Evolutionary conservation across 1,140 invertebrate species (phyloP).

Genomic region (Magallana gigas): DNA sequence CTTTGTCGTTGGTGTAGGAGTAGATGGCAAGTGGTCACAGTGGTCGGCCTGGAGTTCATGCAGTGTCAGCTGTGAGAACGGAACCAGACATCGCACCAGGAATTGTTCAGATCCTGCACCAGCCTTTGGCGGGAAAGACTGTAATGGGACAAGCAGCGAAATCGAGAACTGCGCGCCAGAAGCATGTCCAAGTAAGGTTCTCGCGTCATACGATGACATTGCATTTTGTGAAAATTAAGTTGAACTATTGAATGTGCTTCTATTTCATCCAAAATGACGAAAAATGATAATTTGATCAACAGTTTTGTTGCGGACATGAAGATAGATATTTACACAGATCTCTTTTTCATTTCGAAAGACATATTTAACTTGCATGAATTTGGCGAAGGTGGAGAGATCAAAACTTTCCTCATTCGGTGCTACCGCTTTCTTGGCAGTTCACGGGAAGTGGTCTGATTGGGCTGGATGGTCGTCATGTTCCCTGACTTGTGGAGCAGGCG

Average conservation of each 20-base stretch:
- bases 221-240: too few species aligned
- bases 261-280: too few species aligned
- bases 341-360: too few species aligned
- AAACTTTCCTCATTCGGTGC: too few species aligned
- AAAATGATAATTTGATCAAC: too few species aligned
- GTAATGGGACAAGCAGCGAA: background rate
- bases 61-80: slow-evolving; percentile 6
- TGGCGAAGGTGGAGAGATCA: too few species aligned
- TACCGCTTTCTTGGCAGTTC: slow-evolving; percentile 53
- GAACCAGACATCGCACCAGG: background rate
- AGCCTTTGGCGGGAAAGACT: background rate
- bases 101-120: slow-evolving; percentile 7
- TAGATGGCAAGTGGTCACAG: background rate
- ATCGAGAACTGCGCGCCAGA: slow-evolving; percentile 1
- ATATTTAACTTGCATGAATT: too few species aligned
- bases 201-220: too few species aligned
- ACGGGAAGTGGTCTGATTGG: slow-evolving; percentile 71
- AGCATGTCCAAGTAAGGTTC: background rate
- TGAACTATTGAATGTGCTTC: too few species aligned
- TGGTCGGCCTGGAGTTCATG: slow-evolving; percentile 19
- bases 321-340: too few species aligned
- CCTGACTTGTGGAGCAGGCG: slow-evolving; percentile 67
- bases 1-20: background rate
- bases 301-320: too few species aligned
- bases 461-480: slow-evolving; percentile 66